Evolutionary conservation across 2,888 invertebrate genomes (phyloP), one percentile per base, ranked within the genome.

Genomic region (Argyresthia albistria): DNA sequence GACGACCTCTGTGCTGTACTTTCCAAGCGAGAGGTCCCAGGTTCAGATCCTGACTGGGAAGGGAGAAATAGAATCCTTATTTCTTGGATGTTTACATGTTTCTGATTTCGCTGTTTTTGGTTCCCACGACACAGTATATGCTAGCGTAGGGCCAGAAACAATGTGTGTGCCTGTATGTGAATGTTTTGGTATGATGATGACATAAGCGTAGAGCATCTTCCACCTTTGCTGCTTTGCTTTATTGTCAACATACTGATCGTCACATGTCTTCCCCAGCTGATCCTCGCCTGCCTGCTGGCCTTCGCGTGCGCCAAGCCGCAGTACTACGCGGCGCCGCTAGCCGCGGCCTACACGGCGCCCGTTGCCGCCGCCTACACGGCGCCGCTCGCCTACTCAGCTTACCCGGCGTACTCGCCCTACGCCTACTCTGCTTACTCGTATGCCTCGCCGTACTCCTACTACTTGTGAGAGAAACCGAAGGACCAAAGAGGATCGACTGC

Each of bases 201-300:
- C 25, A 25, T 25, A 4, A 25, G 25, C 25, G 6, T 25, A 25
- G 25, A 25, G 25, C 25, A 2, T 25, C 25, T 25, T 25, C 25
- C 43, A 14, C 43, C n/a, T 6, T 12, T 11, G n/a, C 14, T 8
- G 1, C 10, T 1, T n/a, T 43, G 4, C 12, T 14, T 12, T 43
- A 7, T 43, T 8, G 7, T 43, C 8, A 12, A 43, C n/a, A 43
- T 43, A 45, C 9, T 35, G 4, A 43, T 36, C 25, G 51, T 25
- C 25, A 25, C 6, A 25, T 25, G 57, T 52, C 58, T 56, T 63
- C 59, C 67, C 54, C 71, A 90, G 90, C 58, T 89, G 69, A 76
- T 89, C 59, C 78, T 90, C 74, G 76, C 82, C 58, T 87, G 89
- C 66, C 70, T 90, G 61, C 69, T 90, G 81, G 89, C 89, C 47